phyloP scores from a whole-genome alignment of 2,888 invertebrate species.

The Zhuqinia jingwanae region DNA sequence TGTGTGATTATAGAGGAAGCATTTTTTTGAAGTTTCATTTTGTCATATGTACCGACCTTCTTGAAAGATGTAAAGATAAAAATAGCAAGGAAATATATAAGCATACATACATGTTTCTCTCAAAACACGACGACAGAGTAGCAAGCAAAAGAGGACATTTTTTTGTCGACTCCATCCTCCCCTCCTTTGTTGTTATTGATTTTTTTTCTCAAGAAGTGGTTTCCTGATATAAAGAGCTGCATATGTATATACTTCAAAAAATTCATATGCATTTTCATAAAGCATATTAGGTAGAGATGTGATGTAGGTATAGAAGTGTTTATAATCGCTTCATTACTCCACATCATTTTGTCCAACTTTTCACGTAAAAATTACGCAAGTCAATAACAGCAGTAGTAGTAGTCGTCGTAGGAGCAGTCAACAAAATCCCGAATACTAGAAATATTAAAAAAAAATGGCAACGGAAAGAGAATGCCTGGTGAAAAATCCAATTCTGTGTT shows the following conservation, averaged over 20 bases:
- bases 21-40: too few relatives aligned
- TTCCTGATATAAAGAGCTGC: neutral
- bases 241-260: neutral
- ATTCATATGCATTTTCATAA: neutral
- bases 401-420: too few relatives aligned
- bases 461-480: neutral
- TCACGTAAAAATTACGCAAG: conserved; percentile 43
- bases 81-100: neutral
- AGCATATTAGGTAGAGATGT: too few relatives aligned
- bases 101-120: neutral
- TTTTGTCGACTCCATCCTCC: conserved; percentile 2
- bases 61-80: too few relatives aligned
- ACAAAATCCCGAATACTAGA: neutral
- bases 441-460: too few relatives aligned
- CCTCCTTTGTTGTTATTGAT: conserved; percentile 51
- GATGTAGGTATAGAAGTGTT: conserved; percentile 14
- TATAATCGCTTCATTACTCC: conserved; percentile 42
- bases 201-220: conserved; percentile 25
- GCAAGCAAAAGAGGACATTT: conserved; percentile 22
- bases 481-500: neutral
- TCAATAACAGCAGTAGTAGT: conserved; percentile 9
- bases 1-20: too few relatives aligned
- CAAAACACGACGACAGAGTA: neutral
- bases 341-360: conserved; percentile 25
- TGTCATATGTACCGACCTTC: too few relatives aligned